phyloP scores from a whole-genome alignment of 2,888 invertebrate genomes.

The Drosophila borealis region DNA sequence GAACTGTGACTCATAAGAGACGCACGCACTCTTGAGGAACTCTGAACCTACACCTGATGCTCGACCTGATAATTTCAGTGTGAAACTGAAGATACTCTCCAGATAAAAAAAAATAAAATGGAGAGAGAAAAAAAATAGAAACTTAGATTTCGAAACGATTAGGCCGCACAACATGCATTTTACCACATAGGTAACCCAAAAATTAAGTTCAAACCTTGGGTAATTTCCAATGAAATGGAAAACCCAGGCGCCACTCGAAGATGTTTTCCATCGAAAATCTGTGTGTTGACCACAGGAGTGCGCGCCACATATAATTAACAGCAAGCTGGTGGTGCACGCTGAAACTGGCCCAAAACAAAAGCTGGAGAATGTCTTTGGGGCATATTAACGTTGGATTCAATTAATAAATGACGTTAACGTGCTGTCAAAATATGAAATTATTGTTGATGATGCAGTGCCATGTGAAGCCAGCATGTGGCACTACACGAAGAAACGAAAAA shows the following conservation, averaged over 20 bases:
- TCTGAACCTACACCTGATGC: constrained; percentile 51
- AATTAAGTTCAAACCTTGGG: constrained; percentile 52
- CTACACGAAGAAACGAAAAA: constrained; percentile 5
- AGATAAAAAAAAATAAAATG: not conserved
- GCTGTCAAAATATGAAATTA: constrained; percentile 79
- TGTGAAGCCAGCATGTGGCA: constrained; percentile 66
- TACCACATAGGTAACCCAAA: constrained; percentile 39
- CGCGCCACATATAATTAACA: constrained; percentile 64
- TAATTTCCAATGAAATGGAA: constrained; percentile 73
- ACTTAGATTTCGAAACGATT: constrained; percentile 57
- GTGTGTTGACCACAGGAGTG: constrained; percentile 62
- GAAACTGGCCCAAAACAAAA: constrained; percentile 21
- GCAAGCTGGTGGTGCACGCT: constrained; percentile 18
- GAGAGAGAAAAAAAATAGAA: constrained; percentile 28
- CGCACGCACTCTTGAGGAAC: not conserved
- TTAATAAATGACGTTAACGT: constrained; percentile 82
- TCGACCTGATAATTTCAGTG: constrained; percentile 50
- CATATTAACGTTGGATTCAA: constrained; percentile 68
- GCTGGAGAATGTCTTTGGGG: constrained; percentile 51
- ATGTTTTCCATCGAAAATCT: constrained; percentile 46
- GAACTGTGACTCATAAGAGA: constrained; percentile 47
- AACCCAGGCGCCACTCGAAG: constrained; percentile 58
- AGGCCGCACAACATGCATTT: constrained; percentile 58
- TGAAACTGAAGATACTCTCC: constrained; percentile 46
- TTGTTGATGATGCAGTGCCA: constrained; percentile 70